phyloP scores from a whole-genome alignment of 1,140 invertebrate genomes.

The Ylistrum balloti region DNA sequence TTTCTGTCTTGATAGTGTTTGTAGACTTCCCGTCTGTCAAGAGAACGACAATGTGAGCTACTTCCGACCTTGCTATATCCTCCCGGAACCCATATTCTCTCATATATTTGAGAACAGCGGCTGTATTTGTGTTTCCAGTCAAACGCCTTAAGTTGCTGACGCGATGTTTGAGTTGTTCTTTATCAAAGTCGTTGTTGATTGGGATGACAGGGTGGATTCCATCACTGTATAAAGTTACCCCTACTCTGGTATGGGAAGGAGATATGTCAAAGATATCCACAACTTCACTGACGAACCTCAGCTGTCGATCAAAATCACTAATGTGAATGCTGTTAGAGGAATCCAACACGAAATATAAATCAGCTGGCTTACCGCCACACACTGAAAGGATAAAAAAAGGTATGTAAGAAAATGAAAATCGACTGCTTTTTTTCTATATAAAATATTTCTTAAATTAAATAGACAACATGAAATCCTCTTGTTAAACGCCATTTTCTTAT shows the following conservation, averaged over 20 bases:
- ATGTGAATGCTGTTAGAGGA: conserved; percentile 75
- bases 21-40: conserved; percentile 73
- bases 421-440: too few relatives aligned
- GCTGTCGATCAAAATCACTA: conserved; percentile 70
- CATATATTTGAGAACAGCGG: conserved; percentile 59
- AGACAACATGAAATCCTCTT: too few relatives aligned
- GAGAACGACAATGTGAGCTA: conserved; percentile 68
- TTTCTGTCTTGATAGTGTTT: conserved; percentile 53
- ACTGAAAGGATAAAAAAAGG: conserved; percentile 63
- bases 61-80: conserved; percentile 50
- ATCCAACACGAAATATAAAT: conserved; percentile 78
- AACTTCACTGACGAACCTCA: conserved; percentile 72
- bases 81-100: conserved; percentile 60
- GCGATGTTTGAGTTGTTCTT: conserved; percentile 30
- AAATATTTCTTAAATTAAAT: too few relatives aligned
- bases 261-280: conserved; percentile 70
- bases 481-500: too few relatives aligned
- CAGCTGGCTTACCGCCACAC: conserved; percentile 75
- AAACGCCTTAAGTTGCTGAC: conserved; percentile 54
- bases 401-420: neutral
- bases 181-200: conserved; percentile 54
- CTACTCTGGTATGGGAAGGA: conserved; percentile 65
- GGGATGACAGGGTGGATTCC: conserved; percentile 61
- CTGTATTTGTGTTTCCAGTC: conserved; percentile 69
- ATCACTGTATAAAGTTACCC: conserved; percentile 70